A percentile compares a stretch with the other conserved stretches of the same genome.
Evolutionary conservation across 2,888 invertebrate genomes (phyloP).

Genomic region (Microplitis manilae): DNA sequence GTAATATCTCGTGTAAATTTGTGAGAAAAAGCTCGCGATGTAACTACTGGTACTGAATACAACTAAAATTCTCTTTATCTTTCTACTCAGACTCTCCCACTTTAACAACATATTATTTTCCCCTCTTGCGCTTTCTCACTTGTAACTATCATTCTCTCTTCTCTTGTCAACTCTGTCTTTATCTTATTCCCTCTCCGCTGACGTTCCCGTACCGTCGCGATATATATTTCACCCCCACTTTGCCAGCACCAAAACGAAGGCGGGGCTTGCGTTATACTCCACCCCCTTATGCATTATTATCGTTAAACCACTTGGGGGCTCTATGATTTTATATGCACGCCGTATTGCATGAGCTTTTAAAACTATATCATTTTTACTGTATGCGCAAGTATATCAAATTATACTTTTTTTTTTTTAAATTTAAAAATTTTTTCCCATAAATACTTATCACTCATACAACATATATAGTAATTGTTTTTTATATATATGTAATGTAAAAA

Average conservation of each 20-base stretch:
- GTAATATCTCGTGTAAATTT: neutral
- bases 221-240: constrained; percentile 51
- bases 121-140: constrained; percentile 26
- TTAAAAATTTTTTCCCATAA: too few species aligned
- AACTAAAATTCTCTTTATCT: neutral
- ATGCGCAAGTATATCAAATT: neutral
- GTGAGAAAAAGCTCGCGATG: neutral
- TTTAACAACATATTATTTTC: constrained; percentile 29
- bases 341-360: constrained; percentile 22
- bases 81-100: constrained; percentile 26
- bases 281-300: constrained; percentile 72
- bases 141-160: constrained; percentile 42
- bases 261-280: constrained; percentile 61
- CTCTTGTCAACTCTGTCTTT: constrained; percentile 30
- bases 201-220: constrained; percentile 18
- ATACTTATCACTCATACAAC: too few species aligned
- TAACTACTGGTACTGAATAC: neutral
- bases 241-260: constrained; percentile 54
- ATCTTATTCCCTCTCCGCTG: constrained; percentile 58
- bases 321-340: constrained; percentile 68
- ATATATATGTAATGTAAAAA: too few species aligned
- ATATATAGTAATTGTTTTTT: too few species aligned
- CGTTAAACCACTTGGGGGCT: constrained; percentile 51
- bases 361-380: constrained; percentile 14
- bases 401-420: too few species aligned